Base-by-base conservation (phyloP, 1,140 invertebrate genomes). In the Hypsibius dujardini region DNA sequence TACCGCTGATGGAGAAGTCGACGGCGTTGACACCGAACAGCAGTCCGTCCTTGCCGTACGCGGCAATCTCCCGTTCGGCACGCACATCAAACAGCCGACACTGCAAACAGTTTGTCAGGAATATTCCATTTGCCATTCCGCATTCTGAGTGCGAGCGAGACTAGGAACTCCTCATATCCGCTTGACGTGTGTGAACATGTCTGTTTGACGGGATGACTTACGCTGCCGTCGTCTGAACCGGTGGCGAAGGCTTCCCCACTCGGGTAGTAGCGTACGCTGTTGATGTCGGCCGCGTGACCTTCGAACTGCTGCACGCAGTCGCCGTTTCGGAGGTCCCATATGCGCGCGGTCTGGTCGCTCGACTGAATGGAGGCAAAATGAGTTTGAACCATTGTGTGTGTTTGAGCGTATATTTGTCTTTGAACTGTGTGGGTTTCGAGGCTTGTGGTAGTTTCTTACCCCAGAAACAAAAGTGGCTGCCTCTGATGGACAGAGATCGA, bases 251-350 rank as follows among this genome's bases (percentile, higher is more conserved):
- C 92, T 84, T 99, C 95, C 69, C 96, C 96, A 80, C 92, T 94
- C n/a, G 96, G 95, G 86, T 98, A 93, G 83, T 95, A 98, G 80
- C 92, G 87, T 70, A 99, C 93, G 77, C 90, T 92, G 81, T 98
- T 98, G 73, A 99, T 93, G 82, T 99, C 96, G 1, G 94, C 95
- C 74, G 91, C 90, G 81, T 99, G 95, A 40, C 95, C 92, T 81
- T 98, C 94, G 82, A 98, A 99, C 70, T 90, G 90, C 83, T 98
- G 95, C 59, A 98, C 94, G 81, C 94, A 96, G 77, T 95, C 90
- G 0, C 95, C 95, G 71, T 90, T 94, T 76, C 96, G 84, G 90
- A 98, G 96, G 81, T 99, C 96, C 96, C 96, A 99, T 74, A 99
- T 90, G 69, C 96, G 86, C 70, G 95, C 92, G 82, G 92, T 88